phyloP scores from a whole-genome alignment of 2,888 invertebrate species.

The Cremastobaeus sp. region DNA sequence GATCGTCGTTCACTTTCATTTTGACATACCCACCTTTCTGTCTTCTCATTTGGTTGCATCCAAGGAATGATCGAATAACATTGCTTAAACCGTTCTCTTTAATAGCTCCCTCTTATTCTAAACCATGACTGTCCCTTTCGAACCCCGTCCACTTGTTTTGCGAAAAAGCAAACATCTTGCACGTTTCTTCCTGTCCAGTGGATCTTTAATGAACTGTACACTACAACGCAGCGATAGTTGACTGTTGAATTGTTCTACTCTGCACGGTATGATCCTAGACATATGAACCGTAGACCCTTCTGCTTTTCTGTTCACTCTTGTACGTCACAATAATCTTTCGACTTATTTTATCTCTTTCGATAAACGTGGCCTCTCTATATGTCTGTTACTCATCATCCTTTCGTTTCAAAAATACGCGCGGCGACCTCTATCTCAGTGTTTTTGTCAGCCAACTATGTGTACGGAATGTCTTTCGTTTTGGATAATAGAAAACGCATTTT shows the following conservation, averaged over 20 bases:
- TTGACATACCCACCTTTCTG: slow-evolving; percentile 1
- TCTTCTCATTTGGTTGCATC: slow-evolving; percentile 1
- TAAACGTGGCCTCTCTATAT: slow-evolving; percentile 54
- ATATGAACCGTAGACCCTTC: slow-evolving; percentile 34
- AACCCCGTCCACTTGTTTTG: too few species aligned
- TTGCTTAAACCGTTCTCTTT: slow-evolving; percentile 16
- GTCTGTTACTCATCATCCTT: slow-evolving; percentile 41
- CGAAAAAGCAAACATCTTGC: slow-evolving; percentile 29
- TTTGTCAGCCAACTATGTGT: slow-evolving; percentile 23
- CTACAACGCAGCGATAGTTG: slow-evolving; percentile 35
- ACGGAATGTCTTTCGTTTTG: slow-evolving; percentile 41
- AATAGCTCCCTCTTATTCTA: slow-evolving; percentile 11
- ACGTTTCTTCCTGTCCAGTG: slow-evolving; percentile 43
- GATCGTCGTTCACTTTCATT: too few species aligned
- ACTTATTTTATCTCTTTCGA: slow-evolving; percentile 47
- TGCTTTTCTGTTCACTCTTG: slow-evolving; percentile 44
- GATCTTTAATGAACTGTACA: slow-evolving; percentile 35
- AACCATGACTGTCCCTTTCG: slow-evolving; percentile 7
- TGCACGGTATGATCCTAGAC: slow-evolving; percentile 50
- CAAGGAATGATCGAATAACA: slow-evolving; percentile 29
- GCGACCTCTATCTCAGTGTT: slow-evolving; percentile 23
- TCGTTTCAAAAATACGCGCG: slow-evolving; percentile 36
- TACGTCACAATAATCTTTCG: slow-evolving; percentile 21
- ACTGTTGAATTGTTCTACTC: slow-evolving; percentile 43
- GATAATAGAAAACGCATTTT: slow-evolving; percentile 31